phyloP scores from a whole-genome alignment of 2,888 invertebrate species.

The Antheraea assamensis region DNA sequence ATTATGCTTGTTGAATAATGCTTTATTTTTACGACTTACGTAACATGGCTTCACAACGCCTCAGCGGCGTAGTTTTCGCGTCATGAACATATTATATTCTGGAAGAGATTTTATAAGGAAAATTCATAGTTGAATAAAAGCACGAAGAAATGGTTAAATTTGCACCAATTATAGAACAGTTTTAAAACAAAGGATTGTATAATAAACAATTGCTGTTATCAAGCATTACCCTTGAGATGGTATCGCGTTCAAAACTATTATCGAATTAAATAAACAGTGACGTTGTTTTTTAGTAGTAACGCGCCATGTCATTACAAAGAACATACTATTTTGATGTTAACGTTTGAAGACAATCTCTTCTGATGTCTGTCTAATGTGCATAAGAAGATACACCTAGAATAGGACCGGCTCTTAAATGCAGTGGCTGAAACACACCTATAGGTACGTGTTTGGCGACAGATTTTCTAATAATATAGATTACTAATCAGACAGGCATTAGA shows the following conservation, averaged over 20 bases:
- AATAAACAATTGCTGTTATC: background rate
- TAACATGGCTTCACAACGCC: constrained; percentile 44
- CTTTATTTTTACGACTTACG: constrained; percentile 69
- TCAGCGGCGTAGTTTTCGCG: constrained; percentile 32
- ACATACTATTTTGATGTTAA: too few relatives aligned
- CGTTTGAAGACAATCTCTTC: too few relatives aligned
- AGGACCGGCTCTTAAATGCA: too few relatives aligned
- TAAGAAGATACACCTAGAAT: too few relatives aligned
- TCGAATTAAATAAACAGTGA: too few relatives aligned
- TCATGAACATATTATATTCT: constrained; percentile 28
- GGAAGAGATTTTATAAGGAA: constrained; percentile 26
- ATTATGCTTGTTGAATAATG: constrained; percentile 72
- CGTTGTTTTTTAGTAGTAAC: too few relatives aligned
- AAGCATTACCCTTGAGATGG: background rate
- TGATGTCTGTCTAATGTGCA: too few relatives aligned
- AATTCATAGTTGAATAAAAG: background rate
- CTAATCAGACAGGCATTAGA: too few relatives aligned
- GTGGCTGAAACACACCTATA: too few relatives aligned
- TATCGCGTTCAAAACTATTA: too few relatives aligned
- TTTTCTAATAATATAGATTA: background rate
- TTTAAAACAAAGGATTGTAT: background rate
- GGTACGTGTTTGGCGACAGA: background rate
- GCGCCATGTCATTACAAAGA: too few relatives aligned
- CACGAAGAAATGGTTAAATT: background rate
- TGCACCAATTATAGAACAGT: background rate